A percentile compares a stretch with the other conserved stretches of the same genome.
These are phyloP conservation scores for Rhingia rostrata DNA, from an alignment of 2,888 invertebrate genomes.

Conservation along the genomic window DNA sequence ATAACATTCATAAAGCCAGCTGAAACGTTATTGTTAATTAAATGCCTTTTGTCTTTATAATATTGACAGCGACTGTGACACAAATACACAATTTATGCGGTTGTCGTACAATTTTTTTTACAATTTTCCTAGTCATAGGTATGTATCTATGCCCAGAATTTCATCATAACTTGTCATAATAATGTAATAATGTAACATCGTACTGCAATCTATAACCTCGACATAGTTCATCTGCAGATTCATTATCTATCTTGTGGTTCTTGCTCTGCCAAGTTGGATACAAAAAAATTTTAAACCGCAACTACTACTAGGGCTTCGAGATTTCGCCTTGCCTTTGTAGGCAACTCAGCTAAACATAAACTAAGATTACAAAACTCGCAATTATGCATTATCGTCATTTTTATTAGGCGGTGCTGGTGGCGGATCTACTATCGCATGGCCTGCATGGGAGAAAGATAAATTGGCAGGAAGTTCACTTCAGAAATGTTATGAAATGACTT, in stretches of 20 bases:
- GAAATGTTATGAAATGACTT: conserved; percentile 1
- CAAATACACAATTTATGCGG: no score
- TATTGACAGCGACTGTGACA: no score
- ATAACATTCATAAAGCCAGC: no score
- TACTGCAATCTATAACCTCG: no score
- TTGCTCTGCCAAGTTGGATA: conserved; percentile 21
- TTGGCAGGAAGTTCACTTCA: neutral
- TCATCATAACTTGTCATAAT: no score
- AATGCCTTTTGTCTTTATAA: no score
- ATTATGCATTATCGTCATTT: conserved; percentile 5
- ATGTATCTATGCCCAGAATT: no score
- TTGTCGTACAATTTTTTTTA: no score
- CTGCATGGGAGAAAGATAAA: neutral
- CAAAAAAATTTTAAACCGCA: conserved; percentile 22
- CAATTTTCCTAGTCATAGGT: no score
- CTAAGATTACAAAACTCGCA: conserved; percentile 8
- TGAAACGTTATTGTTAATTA: no score
- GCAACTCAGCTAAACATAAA: neutral
- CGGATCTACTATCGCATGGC: neutral
- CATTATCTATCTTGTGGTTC: conserved; percentile 28
- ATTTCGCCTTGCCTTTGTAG: neutral
- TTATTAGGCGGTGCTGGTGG: conserved; percentile 5
- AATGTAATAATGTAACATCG: no score
- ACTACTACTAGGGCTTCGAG: conserved; percentile 21
- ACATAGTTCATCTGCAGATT: neutral